Conservation (phyloP, 2,797 vertebrate species). For the Bryconaethiops microstoma region DNA sequence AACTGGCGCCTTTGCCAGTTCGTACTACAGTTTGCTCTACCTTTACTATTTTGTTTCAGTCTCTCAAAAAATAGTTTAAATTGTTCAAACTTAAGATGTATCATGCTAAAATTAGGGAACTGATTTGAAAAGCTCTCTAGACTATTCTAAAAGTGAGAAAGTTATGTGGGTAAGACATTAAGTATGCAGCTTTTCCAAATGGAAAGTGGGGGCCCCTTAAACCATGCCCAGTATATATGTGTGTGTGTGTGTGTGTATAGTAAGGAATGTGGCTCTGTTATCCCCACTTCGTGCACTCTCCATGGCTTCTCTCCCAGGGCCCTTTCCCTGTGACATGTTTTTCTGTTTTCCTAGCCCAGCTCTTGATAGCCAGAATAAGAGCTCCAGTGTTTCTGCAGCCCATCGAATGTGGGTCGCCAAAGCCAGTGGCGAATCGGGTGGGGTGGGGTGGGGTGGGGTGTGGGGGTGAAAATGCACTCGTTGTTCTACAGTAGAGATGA, state of each 20-base stretch:
- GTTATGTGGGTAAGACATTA: slow-evolving; percentile 65
- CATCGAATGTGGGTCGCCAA: slow-evolving; percentile 40
- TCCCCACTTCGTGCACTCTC: slow-evolving; percentile 65
- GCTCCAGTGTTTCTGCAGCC: slow-evolving; percentile 37
- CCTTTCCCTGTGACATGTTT: slow-evolving; percentile 67
- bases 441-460: not conserved
- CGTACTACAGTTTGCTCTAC: not conserved
- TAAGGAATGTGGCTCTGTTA: slow-evolving; percentile 72
- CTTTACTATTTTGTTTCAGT: not conserved
- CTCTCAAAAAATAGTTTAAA: not conserved
- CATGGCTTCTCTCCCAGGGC: slow-evolving; percentile 64
- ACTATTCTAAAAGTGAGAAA: slow-evolving; percentile 48
- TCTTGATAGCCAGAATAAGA: slow-evolving; percentile 43
- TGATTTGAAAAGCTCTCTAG: not conserved
- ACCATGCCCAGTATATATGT: slow-evolving; percentile 58
- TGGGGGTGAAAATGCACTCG: slow-evolving; percentile 37
- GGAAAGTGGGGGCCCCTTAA: slow-evolving; percentile 49
- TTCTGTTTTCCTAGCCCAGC: slow-evolving; percentile 38
- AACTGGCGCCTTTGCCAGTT: not conserved
- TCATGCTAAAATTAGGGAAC: not conserved
- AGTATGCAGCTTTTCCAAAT: slow-evolving; percentile 54
- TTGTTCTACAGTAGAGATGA: slow-evolving; percentile 54
- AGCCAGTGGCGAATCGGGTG: slow-evolving; percentile 32
- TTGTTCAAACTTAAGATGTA: not conserved
- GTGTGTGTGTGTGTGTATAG: slow-evolving; percentile 56